Evolutionary conservation across 1,140 invertebrate species (phyloP).

Genomic region (Capitella teleta): DNA sequence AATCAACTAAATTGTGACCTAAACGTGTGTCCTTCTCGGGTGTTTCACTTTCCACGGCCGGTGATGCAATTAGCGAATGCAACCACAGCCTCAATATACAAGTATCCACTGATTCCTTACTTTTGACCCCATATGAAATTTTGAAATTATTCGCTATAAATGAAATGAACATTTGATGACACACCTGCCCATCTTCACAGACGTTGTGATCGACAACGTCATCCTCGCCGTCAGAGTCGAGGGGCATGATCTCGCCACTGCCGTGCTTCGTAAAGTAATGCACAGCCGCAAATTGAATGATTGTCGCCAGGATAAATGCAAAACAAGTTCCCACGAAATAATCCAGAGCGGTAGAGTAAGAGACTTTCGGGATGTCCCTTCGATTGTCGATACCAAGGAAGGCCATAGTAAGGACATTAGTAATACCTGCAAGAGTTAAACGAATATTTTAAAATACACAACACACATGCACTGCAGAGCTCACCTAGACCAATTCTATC

Average conservation of each 20-base stretch:
- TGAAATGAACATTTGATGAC: not conserved
- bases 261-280: conserved; percentile 84
- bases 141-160: not conserved
- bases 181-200: not conserved
- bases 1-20: too few species aligned
- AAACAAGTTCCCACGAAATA: conserved; percentile 79
- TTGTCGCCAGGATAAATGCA: conserved; percentile 75
- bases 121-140: not conserved
- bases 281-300: conserved; percentile 64
- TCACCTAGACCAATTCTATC: conserved; percentile 71
- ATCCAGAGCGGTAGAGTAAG: conserved; percentile 75
- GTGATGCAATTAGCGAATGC: not conserved
- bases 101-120: not conserved
- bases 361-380: conserved; percentile 73
- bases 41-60: too few species aligned
- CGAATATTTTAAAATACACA: too few species aligned
- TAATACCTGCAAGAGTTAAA: conserved; percentile 67
- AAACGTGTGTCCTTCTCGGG: too few species aligned
- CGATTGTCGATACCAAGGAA: conserved; percentile 74
- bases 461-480: too few species aligned
- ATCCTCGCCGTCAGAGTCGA: conserved; percentile 2
- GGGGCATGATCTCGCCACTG: conserved; percentile 55
- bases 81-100: not conserved
- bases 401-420: conserved; percentile 78
- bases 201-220: conserved; percentile 3